These are phyloP conservation scores for Graphium colonna DNA, from an alignment of 2,888 invertebrate genomes.

Conservation along the genomic window DNA sequence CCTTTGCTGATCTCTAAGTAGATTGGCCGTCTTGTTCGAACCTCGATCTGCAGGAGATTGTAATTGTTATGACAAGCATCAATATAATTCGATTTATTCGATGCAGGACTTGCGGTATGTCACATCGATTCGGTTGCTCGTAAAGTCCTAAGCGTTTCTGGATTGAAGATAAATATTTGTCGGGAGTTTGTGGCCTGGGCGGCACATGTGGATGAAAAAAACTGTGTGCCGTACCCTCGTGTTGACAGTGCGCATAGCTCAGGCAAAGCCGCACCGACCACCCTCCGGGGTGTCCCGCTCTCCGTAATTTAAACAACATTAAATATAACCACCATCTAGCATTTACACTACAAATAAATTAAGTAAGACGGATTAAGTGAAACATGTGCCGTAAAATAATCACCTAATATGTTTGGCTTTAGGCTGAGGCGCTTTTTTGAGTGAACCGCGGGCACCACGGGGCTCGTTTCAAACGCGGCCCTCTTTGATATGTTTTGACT, in stretches of 20 bases:
- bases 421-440: constrained; percentile 11
- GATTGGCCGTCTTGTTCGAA: too few species aligned
- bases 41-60: too few species aligned
- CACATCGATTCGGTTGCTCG: constrained; percentile 58
- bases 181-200: constrained; percentile 62
- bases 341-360: constrained; percentile 29
- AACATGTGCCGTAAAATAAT: constrained; percentile 26
- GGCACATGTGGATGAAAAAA: constrained; percentile 66
- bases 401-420: constrained; percentile 23
- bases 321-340: constrained; percentile 31
- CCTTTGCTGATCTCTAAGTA: too few species aligned
- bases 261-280: constrained; percentile 58
- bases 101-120: constrained; percentile 38
- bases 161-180: constrained; percentile 77
- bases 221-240: constrained; percentile 60
- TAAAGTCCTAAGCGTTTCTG: constrained; percentile 41
- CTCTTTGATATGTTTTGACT: constrained; percentile 19
- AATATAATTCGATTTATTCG: too few species aligned
- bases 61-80: too few species aligned
- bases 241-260: constrained; percentile 76
- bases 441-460: constrained; percentile 9
- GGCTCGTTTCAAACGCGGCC: constrained; percentile 14
- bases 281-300: constrained; percentile 42
- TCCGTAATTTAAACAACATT: constrained; percentile 32
- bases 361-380: constrained; percentile 27